Evolutionary conservation across 2,797 vertebrate genomes (phyloP).

Genomic region (Acanthurus tractus): DNA sequence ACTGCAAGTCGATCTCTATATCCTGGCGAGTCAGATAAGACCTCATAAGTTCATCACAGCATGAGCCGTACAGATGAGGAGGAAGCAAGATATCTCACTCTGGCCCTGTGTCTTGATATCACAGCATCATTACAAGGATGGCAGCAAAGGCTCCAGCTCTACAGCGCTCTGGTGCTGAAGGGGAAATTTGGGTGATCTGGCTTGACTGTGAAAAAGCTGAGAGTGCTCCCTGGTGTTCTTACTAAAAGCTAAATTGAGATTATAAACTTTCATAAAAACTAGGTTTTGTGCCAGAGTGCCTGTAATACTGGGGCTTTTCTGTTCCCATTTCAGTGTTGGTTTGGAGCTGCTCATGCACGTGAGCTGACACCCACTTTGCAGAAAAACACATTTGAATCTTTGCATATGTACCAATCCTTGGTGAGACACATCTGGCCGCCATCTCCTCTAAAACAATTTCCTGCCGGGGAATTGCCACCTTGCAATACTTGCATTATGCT

Average conservation of each 20-base stretch:
- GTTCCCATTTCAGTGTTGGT: slow-evolving; percentile 27
- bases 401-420: slow-evolving; percentile 38
- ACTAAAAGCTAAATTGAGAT: slow-evolving; percentile 6
- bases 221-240: neutral
- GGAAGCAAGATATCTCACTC: slow-evolving; percentile 39
- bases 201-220: neutral
- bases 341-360: slow-evolving; percentile 15
- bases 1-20: slow-evolving; percentile 43
- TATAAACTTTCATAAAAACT: neutral
- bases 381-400: slow-evolving; percentile 53
- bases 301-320: neutral
- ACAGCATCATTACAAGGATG: slow-evolving; percentile 23
- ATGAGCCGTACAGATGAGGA: slow-evolving; percentile 35
- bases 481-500: slow-evolving; percentile 72
- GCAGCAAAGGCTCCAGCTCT: slow-evolving; percentile 15
- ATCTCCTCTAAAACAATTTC: slow-evolving; percentile 56
- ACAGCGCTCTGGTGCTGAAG: slow-evolving; percentile 5
- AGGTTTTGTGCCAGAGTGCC: neutral
- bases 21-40: slow-evolving; percentile 54
- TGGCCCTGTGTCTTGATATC: slow-evolving; percentile 40
- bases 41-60: slow-evolving; percentile 54
- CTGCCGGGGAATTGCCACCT: slow-evolving; percentile 57
- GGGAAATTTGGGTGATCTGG: slow-evolving; percentile 12
- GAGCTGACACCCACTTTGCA: slow-evolving; percentile 41
- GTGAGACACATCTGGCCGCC: slow-evolving; percentile 61